phyloP scores from a whole-genome alignment of 2,888 invertebrate genomes.

The Heliconius erato region DNA sequence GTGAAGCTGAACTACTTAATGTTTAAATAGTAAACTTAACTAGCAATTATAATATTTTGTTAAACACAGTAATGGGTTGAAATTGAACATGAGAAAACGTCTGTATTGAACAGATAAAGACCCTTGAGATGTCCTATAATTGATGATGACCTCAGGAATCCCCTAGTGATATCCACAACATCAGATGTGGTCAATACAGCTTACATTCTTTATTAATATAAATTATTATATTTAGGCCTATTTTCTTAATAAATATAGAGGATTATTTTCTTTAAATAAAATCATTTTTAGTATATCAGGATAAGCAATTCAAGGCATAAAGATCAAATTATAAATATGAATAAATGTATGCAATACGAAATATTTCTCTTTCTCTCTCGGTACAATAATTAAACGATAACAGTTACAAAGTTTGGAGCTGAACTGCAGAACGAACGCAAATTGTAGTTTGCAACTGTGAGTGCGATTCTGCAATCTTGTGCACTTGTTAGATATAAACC shows the following conservation, averaged over 20 bases:
- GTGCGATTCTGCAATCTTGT: conserved; percentile 40
- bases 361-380: conserved; percentile 4
- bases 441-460: conserved; percentile 43
- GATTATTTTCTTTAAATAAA: neutral
- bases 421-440: conserved; percentile 31
- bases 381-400: conserved; percentile 40
- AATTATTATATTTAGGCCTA: no score
- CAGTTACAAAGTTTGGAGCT: conserved; percentile 34
- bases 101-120: neutral
- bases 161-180: neutral
- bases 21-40: neutral
- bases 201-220: no score
- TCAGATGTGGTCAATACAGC: neutral
- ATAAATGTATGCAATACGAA: conserved; percentile 22
- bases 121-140: neutral
- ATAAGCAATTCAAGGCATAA: neutral
- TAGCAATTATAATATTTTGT: neutral
- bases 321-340: conserved; percentile 1
- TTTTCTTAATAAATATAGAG: no score
- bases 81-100: neutral
- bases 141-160: neutral
- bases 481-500: conserved; percentile 38
- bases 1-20: no score
- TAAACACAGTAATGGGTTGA: neutral
- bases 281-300: neutral